phyloP scores from a whole-genome alignment of 2,113 vertebrate species.

The Cavia porcellus region DNA sequence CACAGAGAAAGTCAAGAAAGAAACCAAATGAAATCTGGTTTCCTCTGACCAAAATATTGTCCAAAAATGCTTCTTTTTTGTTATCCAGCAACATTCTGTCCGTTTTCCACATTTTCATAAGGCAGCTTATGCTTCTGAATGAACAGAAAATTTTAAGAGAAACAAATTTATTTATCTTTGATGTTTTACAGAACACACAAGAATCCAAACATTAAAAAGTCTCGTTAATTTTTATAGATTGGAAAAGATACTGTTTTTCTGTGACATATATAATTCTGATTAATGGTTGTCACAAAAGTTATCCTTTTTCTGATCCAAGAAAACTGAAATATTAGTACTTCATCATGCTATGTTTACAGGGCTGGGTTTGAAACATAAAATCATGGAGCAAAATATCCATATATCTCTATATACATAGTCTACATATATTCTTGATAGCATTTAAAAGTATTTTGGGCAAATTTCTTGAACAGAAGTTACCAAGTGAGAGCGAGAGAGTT shows the following conservation, averaged over 20 bases:
- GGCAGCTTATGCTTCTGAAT: neutral
- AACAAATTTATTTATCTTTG: neutral
- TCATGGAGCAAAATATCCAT: neutral
- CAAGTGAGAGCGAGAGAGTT: neutral
- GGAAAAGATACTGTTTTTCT: neutral
- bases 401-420: neutral
- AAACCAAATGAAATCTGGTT: neutral
- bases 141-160: neutral
- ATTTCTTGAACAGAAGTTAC: neutral
- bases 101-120: neutral
- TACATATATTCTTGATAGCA: neutral
- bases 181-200: neutral
- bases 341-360: neutral
- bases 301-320: neutral
- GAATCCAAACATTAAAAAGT: neutral
- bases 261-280: neutral
- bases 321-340: neutral
- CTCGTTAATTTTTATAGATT: neutral
- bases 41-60: neutral
- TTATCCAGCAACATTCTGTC: neutral
- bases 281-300: neutral
- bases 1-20: neutral
- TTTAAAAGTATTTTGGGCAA: neutral
- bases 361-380: slow-evolving; percentile 21
- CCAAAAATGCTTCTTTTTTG: neutral